A percentile compares a stretch with the other conserved stretches of the same genome.
These are phyloP conservation scores for Gopherus flavomarginatus DNA, from an alignment of 2,113 vertebrate genomes.

Conservation along the genomic window DNA sequence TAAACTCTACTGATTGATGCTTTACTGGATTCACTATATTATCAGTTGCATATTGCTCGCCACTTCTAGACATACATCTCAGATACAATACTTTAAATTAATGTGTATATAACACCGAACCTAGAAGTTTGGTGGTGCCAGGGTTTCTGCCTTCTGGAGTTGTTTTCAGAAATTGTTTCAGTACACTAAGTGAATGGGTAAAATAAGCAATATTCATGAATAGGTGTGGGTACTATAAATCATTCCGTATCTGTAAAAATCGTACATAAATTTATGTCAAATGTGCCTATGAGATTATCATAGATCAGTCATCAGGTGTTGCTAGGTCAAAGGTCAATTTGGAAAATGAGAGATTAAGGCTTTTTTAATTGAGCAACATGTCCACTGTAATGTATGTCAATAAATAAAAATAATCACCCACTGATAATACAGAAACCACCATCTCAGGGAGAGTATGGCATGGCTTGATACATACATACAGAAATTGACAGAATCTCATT, in stretches of 20 bases:
- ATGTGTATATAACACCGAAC: background rate
- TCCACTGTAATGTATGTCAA: background rate
- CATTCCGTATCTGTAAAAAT: background rate
- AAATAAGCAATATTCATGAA: fast-evolving
- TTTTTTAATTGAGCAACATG: background rate
- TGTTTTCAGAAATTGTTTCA: background rate
- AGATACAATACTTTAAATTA: background rate
- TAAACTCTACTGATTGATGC: background rate
- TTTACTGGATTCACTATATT: background rate
- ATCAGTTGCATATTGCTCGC: background rate
- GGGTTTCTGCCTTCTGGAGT: background rate
- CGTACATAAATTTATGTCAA: background rate
- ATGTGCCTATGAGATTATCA: background rate
- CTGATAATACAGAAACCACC: background rate
- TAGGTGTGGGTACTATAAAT: background rate
- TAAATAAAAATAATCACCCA: background rate
- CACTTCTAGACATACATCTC: background rate
- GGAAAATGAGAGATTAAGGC: background rate
- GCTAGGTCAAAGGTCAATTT: background rate
- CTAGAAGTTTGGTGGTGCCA: background rate
- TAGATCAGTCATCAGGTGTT: constrained; percentile 32
- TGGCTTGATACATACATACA: background rate
- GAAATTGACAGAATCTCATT: background rate
- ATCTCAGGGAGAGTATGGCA: background rate
- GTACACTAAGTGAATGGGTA: background rate